phyloP scores from a whole-genome alignment of 2,797 vertebrate genomes.

The Aselliscus stoliczkanus region DNA sequence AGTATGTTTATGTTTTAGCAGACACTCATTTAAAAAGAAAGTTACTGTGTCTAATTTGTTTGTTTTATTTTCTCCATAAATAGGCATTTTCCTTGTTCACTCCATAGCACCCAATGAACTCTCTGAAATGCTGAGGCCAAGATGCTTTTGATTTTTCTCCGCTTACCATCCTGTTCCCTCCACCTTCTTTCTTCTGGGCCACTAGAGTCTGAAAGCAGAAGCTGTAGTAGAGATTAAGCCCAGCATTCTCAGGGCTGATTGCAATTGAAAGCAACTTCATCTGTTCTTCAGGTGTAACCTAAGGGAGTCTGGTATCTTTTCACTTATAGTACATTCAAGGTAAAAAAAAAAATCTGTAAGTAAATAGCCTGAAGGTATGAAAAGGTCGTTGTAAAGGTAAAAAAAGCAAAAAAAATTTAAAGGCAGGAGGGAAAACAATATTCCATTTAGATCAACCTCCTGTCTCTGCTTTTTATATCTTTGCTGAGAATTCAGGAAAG shows the following conservation, averaged over 20 bases:
- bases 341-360: neutral
- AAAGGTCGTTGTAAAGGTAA: neutral
- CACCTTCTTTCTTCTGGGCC: neutral
- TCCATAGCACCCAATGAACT: neutral
- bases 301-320: neutral
- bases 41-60: neutral
- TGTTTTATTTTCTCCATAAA: neutral
- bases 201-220: neutral
- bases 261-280: neutral
- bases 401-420: neutral
- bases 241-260: neutral
- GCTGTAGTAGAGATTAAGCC: neutral
- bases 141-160: neutral
- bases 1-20: neutral
- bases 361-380: neutral
- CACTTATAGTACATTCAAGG: neutral
- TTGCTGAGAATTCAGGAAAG: conserved; percentile 46
- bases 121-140: neutral
- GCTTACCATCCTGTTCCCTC: neutral
- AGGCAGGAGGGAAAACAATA: neutral
- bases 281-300: neutral
- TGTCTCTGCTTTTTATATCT: conserved; percentile 39
- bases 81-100: neutral
- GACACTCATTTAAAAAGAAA: neutral
- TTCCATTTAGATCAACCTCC: conserved; percentile 37